Base-by-base conservation (phyloP, 2,888 invertebrate genomes). In the Automeris io region DNA sequence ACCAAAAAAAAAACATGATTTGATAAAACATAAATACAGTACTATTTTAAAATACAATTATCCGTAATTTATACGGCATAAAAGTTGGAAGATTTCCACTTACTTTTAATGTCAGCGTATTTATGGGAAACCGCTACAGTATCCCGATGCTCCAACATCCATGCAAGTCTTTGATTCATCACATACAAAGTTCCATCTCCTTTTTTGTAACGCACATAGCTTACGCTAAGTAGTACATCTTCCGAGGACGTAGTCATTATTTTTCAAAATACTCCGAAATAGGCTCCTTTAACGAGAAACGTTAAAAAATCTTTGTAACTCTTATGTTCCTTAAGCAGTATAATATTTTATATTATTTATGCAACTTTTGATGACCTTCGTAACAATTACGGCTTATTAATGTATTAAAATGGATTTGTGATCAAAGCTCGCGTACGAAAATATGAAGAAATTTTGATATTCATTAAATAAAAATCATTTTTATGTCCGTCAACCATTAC, bases 31-130 rank as follows among this genome's bases (percentile, higher is more conserved):
- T n/a, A n/a, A n/a, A n/a, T n/a, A n/a, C n/a, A n/a, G n/a, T n/a
- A n/a, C n/a, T n/a, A n/a, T n/a, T n/a, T n/a, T n/a, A n/a, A 24
- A 24, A 7, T 24, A 9, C 9, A 5, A 24, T 4, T 9, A 24
- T 9, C 24, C n/a, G 3, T 24, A 24, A 8, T 5, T 9, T 9
- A 1, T 11, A 19, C 9, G 12, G 11, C 5, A 16, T 18, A 9
- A n/a, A 18, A 3, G 5, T 33, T 3, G 7, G 0, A 6, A 31
- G 18, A 36, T 18, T 22, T 9, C 3, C 16, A 77, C 90, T 90
- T 88, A 96, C 97, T 92, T 90, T 98, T 98, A 50, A 99, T 97
- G 77, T 98, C 98, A 44, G 95, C 93, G 83, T 96, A 99, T 70
- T 93, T 91, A 80, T 97, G 96, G 39, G 96, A 97, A 42, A 98